These are phyloP conservation scores for Sinocyclocheilus grahami DNA, from an alignment of 2,113 vertebrate species.

Conservation along the genomic window DNA sequence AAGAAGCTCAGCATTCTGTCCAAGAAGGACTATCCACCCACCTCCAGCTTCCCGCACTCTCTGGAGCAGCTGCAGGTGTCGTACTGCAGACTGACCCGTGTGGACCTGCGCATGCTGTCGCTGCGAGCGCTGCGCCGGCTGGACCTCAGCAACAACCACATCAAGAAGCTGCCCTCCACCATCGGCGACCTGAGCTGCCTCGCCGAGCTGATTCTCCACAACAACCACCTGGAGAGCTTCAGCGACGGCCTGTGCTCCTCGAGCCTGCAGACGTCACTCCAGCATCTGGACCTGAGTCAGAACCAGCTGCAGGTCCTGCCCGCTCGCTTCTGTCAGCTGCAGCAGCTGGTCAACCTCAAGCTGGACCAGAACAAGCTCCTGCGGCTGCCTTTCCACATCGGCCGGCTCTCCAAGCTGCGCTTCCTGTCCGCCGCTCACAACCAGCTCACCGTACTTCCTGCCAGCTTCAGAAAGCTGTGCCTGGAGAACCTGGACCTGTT, in stretches of 20 bases:
- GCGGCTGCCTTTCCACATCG: slow-evolving; percentile 71
- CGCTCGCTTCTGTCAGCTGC: slow-evolving; percentile 84
- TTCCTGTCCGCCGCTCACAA: slow-evolving; percentile 86
- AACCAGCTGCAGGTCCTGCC: slow-evolving; percentile 72
- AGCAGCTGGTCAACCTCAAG: slow-evolving; percentile 81
- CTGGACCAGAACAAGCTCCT: slow-evolving; percentile 87
- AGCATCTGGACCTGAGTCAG: too few relatives aligned
- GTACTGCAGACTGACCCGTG: slow-evolving; percentile 86
- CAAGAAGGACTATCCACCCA: slow-evolving; percentile 91
- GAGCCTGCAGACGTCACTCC: slow-evolving; percentile 84
- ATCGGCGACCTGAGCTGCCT: slow-evolving; percentile 87
- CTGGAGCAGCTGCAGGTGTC: slow-evolving; percentile 94
- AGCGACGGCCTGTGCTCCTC: slow-evolving; percentile 84
- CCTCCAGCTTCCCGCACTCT: slow-evolving; percentile 87
- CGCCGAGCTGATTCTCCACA: slow-evolving; percentile 85
- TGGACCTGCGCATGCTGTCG: slow-evolving; percentile 88
- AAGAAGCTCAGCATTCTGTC: slow-evolving; percentile 89
- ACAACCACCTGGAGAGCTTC: slow-evolving; percentile 91
- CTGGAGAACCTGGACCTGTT: slow-evolving; percentile 93
- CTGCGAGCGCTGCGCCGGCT: slow-evolving; percentile 87
- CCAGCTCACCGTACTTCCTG: slow-evolving; percentile 84
- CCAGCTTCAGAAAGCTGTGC: slow-evolving; percentile 83
- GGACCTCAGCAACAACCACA: slow-evolving; percentile 95
- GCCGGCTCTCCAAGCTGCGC: too few relatives aligned
- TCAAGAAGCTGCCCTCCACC: slow-evolving; percentile 87